Conservation (phyloP, 2,888 invertebrate genomes). For the Mayetiola destructor region DNA sequence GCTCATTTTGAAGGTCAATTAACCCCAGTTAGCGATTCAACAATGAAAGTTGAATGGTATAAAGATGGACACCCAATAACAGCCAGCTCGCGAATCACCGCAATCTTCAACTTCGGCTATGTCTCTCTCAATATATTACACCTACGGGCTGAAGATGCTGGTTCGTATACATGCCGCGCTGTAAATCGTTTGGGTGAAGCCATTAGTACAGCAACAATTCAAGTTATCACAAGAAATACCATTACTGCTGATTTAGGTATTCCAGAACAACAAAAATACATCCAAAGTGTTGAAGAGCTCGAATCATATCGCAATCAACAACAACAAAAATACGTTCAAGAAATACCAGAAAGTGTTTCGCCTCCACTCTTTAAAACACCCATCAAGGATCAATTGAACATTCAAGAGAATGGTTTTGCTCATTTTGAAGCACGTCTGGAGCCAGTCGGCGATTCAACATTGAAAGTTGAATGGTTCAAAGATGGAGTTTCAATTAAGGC, state of each 20-base stretch:
- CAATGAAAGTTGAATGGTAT: conserved; percentile 91
- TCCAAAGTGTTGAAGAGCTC: conserved; percentile 80
- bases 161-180: conserved; percentile 84
- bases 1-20: conserved; percentile 88
- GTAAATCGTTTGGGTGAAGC: conserved; percentile 84
- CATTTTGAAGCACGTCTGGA: conserved; percentile 92
- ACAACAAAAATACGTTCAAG: conserved; percentile 64
- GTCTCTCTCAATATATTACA: conserved; percentile 97
- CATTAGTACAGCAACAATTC: conserved; percentile 63
- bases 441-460: conserved; percentile 78
- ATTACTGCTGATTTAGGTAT: conserved; percentile 78
- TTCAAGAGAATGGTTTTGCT: conserved; percentile 85
- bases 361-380: conserved; percentile 80
- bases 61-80: conserved; percentile 89
- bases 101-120: conserved; percentile 98
- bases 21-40: conserved; percentile 81
- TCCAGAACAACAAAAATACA: conserved; percentile 79
- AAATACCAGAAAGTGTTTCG: conserved; percentile 62
- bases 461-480: conserved; percentile 85
- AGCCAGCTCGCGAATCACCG: conserved; percentile 92
- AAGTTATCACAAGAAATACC: conserved; percentile 61
- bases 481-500: conserved; percentile 83
- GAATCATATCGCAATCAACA: conserved; percentile 77
- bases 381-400: conserved; percentile 70
- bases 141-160: conserved; percentile 96